Conservation (phyloP, 1,140 invertebrate genomes). For the Brachionus angularis region DNA sequence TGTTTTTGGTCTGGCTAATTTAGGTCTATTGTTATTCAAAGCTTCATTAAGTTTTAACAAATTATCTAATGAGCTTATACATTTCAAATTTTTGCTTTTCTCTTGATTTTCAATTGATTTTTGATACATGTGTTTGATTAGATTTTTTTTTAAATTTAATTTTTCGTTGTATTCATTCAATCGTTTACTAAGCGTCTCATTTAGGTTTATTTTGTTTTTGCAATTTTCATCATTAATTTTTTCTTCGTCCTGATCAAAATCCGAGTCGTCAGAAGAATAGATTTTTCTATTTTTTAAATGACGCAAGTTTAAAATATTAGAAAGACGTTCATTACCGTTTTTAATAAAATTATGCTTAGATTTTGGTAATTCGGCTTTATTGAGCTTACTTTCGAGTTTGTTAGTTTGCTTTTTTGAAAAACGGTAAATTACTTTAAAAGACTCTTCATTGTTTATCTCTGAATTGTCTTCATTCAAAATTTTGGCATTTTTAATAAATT, state of each 20-base stretch:
- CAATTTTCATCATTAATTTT: not conserved
- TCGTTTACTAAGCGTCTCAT: not conserved
- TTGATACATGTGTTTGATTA: not conserved
- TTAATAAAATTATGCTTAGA: not conserved
- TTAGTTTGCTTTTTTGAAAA: not conserved
- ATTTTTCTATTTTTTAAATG: conserved; percentile 15
- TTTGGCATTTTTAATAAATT: not conserved
- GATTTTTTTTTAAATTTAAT: not conserved
- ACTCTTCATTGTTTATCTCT: not conserved
- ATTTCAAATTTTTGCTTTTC: not conserved
- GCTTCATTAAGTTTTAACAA: no score
- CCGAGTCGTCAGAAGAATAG: not conserved
- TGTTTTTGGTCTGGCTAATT: conserved; percentile 4
- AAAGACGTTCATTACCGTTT: not conserved
- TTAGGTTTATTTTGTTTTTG: not conserved
- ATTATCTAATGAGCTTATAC: conserved; percentile 10
- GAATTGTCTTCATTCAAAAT: conserved; percentile 10
- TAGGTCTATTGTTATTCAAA: no score
- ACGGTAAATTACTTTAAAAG: conserved; percentile 1
- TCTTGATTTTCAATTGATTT: conserved; percentile 19
- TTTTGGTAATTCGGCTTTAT: not conserved
- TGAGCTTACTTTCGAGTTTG: not conserved
- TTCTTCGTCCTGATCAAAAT: not conserved
- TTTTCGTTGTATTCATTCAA: not conserved
- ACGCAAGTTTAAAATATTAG: not conserved